Evolutionary conservation across 2,797 vertebrate genomes (phyloP).

Genomic region (Myotis findleyi): DNA sequence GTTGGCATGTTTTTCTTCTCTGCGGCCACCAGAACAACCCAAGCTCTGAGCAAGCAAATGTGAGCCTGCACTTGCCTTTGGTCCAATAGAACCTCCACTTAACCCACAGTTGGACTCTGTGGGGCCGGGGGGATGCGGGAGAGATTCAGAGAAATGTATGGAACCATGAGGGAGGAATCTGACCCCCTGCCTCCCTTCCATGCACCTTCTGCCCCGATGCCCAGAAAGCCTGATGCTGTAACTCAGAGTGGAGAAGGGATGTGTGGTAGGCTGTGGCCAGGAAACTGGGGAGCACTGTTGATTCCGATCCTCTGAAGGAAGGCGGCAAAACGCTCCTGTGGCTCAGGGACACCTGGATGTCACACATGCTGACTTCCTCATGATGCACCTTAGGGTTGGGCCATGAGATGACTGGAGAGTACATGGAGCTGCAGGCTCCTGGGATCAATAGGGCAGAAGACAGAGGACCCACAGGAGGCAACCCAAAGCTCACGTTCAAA

Average conservation of each 20-base stretch:
- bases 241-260: neutral
- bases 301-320: neutral
- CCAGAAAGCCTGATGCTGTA: neutral
- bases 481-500: neutral
- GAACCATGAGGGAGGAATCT: neutral
- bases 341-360: neutral
- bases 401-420: neutral
- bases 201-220: neutral
- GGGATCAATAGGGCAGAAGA: neutral
- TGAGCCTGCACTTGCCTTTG: neutral
- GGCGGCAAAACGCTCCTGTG: neutral
- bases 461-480: neutral
- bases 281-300: neutral
- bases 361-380: neutral
- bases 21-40: neutral
- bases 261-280: neutral
- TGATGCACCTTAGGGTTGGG: neutral
- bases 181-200: neutral
- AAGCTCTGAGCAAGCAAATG: neutral
- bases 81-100: neutral
- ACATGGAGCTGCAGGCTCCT: neutral
- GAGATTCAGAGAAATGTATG: neutral
- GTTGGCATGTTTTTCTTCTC: neutral
- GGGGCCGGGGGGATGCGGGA: too few species aligned
- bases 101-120: neutral